Base-by-base conservation (phyloP, 2,797 vertebrate species). In the Leptatherina wallacei region DNA sequence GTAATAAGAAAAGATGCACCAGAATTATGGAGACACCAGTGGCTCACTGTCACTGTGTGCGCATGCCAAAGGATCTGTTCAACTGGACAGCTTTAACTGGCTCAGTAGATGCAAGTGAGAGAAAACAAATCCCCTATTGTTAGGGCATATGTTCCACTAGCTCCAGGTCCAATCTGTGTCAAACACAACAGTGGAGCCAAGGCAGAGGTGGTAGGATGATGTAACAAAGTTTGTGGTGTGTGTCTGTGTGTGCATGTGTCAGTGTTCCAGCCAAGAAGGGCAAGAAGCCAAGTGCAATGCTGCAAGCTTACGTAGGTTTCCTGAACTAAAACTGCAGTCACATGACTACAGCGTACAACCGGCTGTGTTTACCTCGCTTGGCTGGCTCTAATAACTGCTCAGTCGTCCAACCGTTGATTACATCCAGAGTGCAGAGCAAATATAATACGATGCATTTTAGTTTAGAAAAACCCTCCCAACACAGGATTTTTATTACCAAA, bases 91-190 rank as follows among this genome's bases (percentile, higher is more conserved):
- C 70, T 80, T 90, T 88, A 81, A 83, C 70, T 85, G 81, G 69
- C 80, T 85, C 73, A 62, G 65, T 72, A 85, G 72, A 88, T 59
- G 68, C 44, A 67, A 82, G 73, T 22, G 79, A 75, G 72, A 77
- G 73, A 80, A 85, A 85, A 81, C 80, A 90, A 87, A 89, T 88
- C 88, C 88, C 89, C 78, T 73, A 88, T 89, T 85, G 90, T 87
- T 85, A 79, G 62, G 57, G 65, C 90, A 92, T 92, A 89, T 91
- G 92, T 84, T 91, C 75, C 73, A 81, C 71, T 71, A 77, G 82
- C 70, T 84, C 82, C 66, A 56, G 79, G 75, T 86, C 83, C 87
- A 85, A 85, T 77, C 78, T 66, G 74, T 67, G 78, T 80, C 80
- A 85, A 78, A 84, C 74, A 69, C 69, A 75, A 72, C 51, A 67